Evolutionary conservation across 1,140 invertebrate species (phyloP), one percentile per base, ranked within the genome.

Genomic region (Druon quercuslanigerum): DNA sequence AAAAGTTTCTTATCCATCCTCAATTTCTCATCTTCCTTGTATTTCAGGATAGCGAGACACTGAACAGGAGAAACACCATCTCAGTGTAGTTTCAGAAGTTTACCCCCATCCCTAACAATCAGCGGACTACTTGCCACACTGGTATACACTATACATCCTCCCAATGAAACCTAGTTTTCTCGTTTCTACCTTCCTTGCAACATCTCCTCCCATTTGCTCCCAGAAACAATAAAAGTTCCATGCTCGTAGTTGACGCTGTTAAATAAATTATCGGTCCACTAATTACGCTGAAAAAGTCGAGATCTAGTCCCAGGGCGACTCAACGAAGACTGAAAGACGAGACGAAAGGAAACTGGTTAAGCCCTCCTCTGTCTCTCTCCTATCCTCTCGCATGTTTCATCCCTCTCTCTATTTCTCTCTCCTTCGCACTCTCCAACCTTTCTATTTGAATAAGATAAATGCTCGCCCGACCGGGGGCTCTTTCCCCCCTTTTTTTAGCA

Each of bases 241-340:
- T 82, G 82, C 81, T 79, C 79, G 82, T 83, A 84, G 84, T 78
- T 83, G 79, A 80, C 81, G 79, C 82, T 84, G 86, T 87, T 87
- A 86, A 89, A 87, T 88, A 86, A 88, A 89, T 89, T 88, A 87
- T 88, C 81, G 83, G 78, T 56, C 82, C 84, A 85, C 87, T 87
- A 88, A 89, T 87, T 88, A 86, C 82, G 80, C 80, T 83, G 83
- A 86, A 88, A 89, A 88, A 83, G 82, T 84, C 79, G 81, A 81
- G 85, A 84, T 82, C 82, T 74, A 78, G 82, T 85, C 81, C 79
- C 80, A 77, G 74, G 75, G 78, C 76, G 77, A 79, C 75, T 82
- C 78, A 79, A 79, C 80, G 79, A 75, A 76, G 73, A 50, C 60
- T 72, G 20, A 52, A 54, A 76, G 40, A 70, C 71, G 56, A 78